Conservation (phyloP, 2,113 vertebrate genomes). For the Lepus americanus region DNA sequence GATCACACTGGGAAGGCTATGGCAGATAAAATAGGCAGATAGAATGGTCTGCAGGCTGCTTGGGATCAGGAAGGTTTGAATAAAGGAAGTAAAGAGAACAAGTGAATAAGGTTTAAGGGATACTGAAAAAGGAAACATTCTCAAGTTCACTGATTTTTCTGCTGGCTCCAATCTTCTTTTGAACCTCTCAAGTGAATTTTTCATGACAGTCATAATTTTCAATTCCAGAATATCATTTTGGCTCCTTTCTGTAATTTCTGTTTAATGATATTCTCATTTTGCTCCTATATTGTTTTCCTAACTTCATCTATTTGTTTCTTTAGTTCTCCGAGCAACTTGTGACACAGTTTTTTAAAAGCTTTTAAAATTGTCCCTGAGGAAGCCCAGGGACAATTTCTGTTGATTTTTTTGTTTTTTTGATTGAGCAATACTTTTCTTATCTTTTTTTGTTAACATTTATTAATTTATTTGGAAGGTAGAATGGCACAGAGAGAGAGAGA, state of each 20-base stretch:
- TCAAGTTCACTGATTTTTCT: neutral
- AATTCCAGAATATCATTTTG: slow-evolving; percentile 41
- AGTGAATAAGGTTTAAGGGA: neutral
- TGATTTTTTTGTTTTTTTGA: slow-evolving; percentile 43
- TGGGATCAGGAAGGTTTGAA: neutral
- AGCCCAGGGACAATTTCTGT: neutral
- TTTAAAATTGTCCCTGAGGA: neutral
- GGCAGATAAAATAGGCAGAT: neutral
- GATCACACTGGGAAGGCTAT: neutral
- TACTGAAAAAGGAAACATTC: neutral
- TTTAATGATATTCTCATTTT: slow-evolving; percentile 51
- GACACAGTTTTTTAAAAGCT: slow-evolving; percentile 16
- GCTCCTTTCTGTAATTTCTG: slow-evolving; percentile 40
- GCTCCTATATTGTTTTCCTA: neutral
- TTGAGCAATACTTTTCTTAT: neutral
- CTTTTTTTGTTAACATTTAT: no score
- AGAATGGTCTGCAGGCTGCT: neutral
- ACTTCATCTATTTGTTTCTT: neutral
- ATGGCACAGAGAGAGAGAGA: no score
- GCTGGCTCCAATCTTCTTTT: slow-evolving; percentile 19
- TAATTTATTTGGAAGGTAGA: no score
- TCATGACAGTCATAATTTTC: slow-evolving; percentile 25
- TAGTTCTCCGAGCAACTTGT: neutral
- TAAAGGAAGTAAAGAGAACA: neutral
- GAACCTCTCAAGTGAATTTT: neutral